Base-by-base conservation (phyloP, 2,113 vertebrate genomes). In the Elephas maximus region DNA sequence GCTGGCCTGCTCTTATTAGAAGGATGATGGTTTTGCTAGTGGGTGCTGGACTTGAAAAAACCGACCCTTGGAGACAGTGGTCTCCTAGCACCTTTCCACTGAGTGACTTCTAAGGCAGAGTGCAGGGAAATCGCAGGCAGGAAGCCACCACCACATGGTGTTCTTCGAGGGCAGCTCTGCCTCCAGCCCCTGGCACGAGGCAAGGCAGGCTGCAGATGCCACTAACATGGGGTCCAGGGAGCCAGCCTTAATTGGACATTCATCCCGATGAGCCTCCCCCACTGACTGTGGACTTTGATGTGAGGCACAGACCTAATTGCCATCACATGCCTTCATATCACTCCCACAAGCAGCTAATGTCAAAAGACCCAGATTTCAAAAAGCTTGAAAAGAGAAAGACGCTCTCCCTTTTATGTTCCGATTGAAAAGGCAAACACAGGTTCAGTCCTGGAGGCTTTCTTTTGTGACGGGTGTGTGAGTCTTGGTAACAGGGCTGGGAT, bases 121-220 rank as follows among this genome's bases (percentile, higher is more conserved):
- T 26, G 73, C 33, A 9, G 41, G 60, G 21, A 73, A 3, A 37
- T 17, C 30, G 33, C 67, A 30, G 11, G 60, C 8, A 65, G 20
- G 26, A 4, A 41, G 21, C 48, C 14, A 3, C 8, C 37, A 17
- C 30, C 37, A 4, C 0, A 4, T n/a, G 33, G 0, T 28, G 26
- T 3, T 71, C 28, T 3, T 1, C 6, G 71, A 90, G 73, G 26
- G 85, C 89, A 67, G 77, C 82, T 21, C 57, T 53, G 2, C 37
- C 18, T 63, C 18, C 37, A 41, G 12, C 63, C 28, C 57, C 30
- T 41, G 76, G 76, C 33, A 37, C 1, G 60, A 62, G 74, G 17
- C 67, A 17, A 14, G 69, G 10, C 6, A 1, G 44, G 51, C n/a
- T 7, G 21, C 73, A 60, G 45, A 78, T 6, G 8, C 73, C 30